Evolutionary conservation across 2,113 vertebrate species (phyloP), one percentile per base, ranked within the genome.

Genomic region (Phaetusa simplex): DNA sequence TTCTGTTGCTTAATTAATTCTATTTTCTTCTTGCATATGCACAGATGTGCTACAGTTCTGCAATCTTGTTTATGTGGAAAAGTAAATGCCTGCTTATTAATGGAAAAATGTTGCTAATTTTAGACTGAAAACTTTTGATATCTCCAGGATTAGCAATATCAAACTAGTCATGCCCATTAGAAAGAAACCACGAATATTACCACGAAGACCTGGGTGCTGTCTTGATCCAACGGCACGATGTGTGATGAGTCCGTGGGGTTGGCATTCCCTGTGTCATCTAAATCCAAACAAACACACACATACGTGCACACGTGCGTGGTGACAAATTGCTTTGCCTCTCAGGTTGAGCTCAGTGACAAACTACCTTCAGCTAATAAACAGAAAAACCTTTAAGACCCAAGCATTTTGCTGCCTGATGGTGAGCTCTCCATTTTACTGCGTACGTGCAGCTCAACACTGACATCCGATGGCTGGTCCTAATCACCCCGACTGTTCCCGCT

Each of bases 401-500:
- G 34, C 0, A 1, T 38, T 80, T 49, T 18, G 24, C 72, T 17
- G 12, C 32, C 40, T 30, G 30, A 29, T 18, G 49, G 19, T 3
- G 62, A 82, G 27, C 9, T 11, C 42, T 1, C 42, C 29, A 10
- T 47, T 30, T 38, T 5, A 6, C 40, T 8, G 50, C 24, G 3
- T 55, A 70, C 59, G 0, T 80, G 69, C 69, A 87, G 95, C 93
- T 97, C 93, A 87, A 94, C 62, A 90, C 93, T 96, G 96, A 91
- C 95, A 96, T 97, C 96, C 87, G 1, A 87, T 88, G 96, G 92
- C 74, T 85, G 38, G 6, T 85, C 56, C 61, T 26, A 82, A 89
- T 17, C 89, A 70, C 81, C 91, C 81, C 73, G 43, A 5, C 45
- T 29, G 42, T 11, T 84, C 38, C 65, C 0, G 5, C 29, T 69